Evolutionary conservation across 2,113 vertebrate species (phyloP), one percentile per base, ranked within the genome.

Genomic region (Etheostoma cragini): DNA sequence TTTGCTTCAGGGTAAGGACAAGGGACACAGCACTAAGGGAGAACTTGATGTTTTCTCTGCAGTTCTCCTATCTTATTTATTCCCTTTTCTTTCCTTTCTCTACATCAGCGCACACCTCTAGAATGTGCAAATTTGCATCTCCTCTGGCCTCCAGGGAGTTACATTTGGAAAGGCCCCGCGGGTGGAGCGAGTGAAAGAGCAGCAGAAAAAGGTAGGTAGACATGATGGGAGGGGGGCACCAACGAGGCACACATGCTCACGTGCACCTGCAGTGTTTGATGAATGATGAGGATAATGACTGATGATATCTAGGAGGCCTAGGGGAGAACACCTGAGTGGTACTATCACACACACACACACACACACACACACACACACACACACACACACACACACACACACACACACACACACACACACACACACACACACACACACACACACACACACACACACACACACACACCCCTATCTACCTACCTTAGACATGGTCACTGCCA

Each of bases 251-350:
- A 46, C 71, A 22, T 12, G 80, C 72, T 84, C 82, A 85, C 80
- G 82, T 88, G 90, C 90, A 90, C 91, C 88, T 90, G 86, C 81
- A 42, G 86, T 77, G 90, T 92, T 90, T 94, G 94, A 95, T 94
- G 91, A 92, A 94, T 94, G 92, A 91, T 64, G 89, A 87, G 89
- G 91, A 93, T 94, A 91, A 95, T 95, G 91, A 94, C 89, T 92
- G 89, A 94, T 93, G 93, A 94, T 92, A 89, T 89, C 87, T 85
- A 50, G 82, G 80, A 80, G 87, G 88, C 93, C 92, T 89, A n/a
- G 49, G 93, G 92, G 93, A 94, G 85, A 94, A 93, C 91, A 94
- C 91, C 91, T 94, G 93, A 93, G 87, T 79, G 81, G 86, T 81
- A 90, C 72, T 83, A 73, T 82, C 90, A 84, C 62, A 88, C 84